Evolutionary conservation across 2,888 invertebrate species (phyloP).

Genomic region (Thalpophila matura): DNA sequence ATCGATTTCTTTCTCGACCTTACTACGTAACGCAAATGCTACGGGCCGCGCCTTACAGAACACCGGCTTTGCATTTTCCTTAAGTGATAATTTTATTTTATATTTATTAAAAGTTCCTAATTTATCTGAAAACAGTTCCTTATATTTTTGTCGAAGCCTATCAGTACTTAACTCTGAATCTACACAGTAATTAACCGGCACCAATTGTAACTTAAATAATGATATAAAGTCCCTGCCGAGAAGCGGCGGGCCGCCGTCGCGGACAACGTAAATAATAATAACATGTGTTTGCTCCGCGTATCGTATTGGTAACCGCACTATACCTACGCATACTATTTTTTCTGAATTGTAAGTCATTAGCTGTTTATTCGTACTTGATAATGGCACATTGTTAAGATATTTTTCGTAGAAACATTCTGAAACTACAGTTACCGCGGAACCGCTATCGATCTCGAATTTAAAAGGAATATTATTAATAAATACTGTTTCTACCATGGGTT

Average conservation of each 20-base stretch:
- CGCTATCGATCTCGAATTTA: not conserved
- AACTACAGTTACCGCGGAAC: not conserved
- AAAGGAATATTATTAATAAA: not conserved
- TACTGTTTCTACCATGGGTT: too few relatives aligned
- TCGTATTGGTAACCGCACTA: too few relatives aligned
- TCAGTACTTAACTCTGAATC: too few relatives aligned
- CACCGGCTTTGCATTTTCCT: not conserved
- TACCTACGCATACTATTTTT: constrained; percentile 1
- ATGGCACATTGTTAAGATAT: constrained; percentile 1
- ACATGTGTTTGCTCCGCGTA: not conserved
- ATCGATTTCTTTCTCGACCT: too few relatives aligned
- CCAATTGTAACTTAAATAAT: too few relatives aligned
- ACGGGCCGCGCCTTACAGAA: not conserved
- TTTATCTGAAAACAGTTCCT: too few relatives aligned
- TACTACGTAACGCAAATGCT: not conserved
- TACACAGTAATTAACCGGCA: too few relatives aligned
- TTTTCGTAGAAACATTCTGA: not conserved
- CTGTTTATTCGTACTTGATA: constrained; percentile 6
- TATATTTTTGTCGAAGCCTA: too few relatives aligned
- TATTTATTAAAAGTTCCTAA: not conserved
- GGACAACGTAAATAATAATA: not conserved
- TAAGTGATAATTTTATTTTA: not conserved
- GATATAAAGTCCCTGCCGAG: too few relatives aligned
- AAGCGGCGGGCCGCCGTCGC: too few relatives aligned
- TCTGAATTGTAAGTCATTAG: not conserved